phyloP scores from a whole-genome alignment of 2,797 vertebrate species.

The Sphaeramia orbicularis region DNA sequence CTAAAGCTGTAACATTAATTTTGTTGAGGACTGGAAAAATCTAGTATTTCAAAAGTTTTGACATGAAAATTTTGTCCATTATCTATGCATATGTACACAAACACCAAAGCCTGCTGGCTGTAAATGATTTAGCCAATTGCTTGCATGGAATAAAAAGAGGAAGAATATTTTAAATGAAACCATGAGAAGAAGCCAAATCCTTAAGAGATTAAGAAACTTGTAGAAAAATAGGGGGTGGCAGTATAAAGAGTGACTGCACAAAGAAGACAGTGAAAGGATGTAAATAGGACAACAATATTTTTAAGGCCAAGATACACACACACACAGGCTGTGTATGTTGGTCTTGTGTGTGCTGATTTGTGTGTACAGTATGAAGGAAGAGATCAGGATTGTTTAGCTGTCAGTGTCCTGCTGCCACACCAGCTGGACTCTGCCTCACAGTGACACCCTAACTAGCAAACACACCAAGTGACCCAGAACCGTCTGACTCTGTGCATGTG shows the following conservation, averaged over 20 bases:
- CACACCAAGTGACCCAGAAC: slow-evolving; percentile 73
- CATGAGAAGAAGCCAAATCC: slow-evolving; percentile 55
- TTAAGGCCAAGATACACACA: slow-evolving; percentile 52
- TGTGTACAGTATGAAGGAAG: slow-evolving; percentile 43
- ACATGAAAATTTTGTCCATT: slow-evolving; percentile 40
- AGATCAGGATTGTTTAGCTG: slow-evolving; percentile 72
- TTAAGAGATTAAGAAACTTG: slow-evolving; percentile 54
- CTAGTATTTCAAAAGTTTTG: slow-evolving; percentile 29
- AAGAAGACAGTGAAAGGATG: slow-evolving; percentile 40
- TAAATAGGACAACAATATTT: slow-evolving; percentile 31
- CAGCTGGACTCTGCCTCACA: slow-evolving; percentile 76
- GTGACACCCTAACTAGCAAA: slow-evolving; percentile 69
- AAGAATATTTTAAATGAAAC: slow-evolving; percentile 41
- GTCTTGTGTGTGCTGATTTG: background rate
- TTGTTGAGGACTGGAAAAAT: slow-evolving; percentile 25
- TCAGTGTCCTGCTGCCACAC: slow-evolving; percentile 76
- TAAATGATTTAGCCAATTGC: slow-evolving; percentile 54
- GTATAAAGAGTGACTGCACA: slow-evolving; percentile 41
- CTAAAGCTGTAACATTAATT: slow-evolving; percentile 30
- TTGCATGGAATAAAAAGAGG: slow-evolving; percentile 30
- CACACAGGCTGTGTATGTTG: background rate
- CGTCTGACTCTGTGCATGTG: slow-evolving; percentile 64
- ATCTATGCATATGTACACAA: slow-evolving; percentile 44
- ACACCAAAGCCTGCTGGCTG: slow-evolving; percentile 32
- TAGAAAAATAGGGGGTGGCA: slow-evolving; percentile 38